Percentiles rank a stretch among this genome's conserved stretches.
These are phyloP conservation scores for Tamandua tetradactyla DNA, from an alignment of 2,797 vertebrate genomes.

Conservation along the genomic window DNA sequence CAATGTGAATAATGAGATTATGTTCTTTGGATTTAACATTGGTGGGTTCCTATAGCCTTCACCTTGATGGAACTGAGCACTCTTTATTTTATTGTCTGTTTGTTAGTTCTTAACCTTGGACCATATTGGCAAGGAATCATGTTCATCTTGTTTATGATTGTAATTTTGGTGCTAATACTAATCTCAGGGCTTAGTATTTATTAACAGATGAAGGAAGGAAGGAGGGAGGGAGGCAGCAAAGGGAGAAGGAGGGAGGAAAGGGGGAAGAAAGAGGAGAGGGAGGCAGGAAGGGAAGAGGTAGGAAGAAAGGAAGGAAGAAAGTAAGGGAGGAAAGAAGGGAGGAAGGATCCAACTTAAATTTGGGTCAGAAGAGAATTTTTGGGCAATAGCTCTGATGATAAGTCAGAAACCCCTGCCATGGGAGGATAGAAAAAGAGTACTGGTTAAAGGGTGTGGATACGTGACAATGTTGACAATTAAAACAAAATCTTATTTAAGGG, in stretches of 20 bases:
- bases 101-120: background rate
- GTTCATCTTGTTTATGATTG: background rate
- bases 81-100: background rate
- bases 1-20: background rate
- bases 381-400: background rate
- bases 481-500: background rate
- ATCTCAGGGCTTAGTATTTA: background rate
- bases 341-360: no score
- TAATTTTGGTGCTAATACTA: background rate
- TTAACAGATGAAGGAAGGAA: background rate
- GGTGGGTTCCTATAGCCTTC: background rate
- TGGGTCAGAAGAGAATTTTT: background rate
- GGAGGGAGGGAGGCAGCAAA: no score
- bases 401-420: background rate
- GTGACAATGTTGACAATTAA: background rate
- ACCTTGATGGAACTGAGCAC: background rate
- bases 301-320: background rate
- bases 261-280: no score
- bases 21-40: background rate
- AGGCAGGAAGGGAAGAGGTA: no score
- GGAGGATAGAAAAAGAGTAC: accelerated
- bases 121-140: accelerated
- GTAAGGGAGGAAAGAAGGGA: accelerated
- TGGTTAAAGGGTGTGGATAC: background rate
- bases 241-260: background rate